phyloP scores from a whole-genome alignment of 2,797 vertebrate genomes.

The Phataginus tetradactyla region DNA sequence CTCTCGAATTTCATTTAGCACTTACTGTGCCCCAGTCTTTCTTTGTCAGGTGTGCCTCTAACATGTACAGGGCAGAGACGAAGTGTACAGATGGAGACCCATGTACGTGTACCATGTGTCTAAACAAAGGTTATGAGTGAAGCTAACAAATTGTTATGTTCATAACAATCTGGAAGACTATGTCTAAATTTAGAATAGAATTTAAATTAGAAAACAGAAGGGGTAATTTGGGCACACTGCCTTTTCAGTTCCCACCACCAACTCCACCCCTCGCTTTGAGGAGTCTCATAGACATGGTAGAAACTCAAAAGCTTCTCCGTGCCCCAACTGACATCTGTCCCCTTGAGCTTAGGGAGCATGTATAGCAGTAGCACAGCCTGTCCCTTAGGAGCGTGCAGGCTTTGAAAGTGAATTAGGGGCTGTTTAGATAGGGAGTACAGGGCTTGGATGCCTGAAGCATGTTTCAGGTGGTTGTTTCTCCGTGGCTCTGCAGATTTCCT shows the following conservation, averaged over 20 bases:
- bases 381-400: neutral
- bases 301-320: neutral
- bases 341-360: neutral
- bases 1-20: neutral
- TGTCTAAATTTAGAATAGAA: constrained; percentile 12
- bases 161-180: neutral
- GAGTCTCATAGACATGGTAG: neutral
- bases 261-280: neutral
- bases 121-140: constrained; percentile 31
- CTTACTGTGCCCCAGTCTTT: neutral
- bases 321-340: neutral
- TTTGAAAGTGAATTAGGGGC: neutral
- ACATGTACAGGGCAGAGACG: neutral
- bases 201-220: neutral
- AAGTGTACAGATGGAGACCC: neutral
- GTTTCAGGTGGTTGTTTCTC: neutral
- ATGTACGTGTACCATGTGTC: neutral
- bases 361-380: neutral
- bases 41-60: neutral
- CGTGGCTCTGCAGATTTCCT: neutral
- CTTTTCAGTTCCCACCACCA: neutral
- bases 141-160: neutral
- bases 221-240: neutral
- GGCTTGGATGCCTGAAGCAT: neutral
- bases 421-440: neutral